These are phyloP conservation scores for Aporophyla lueneburgensis DNA, from an alignment of 2,888 invertebrate species.

Conservation along the genomic window DNA sequence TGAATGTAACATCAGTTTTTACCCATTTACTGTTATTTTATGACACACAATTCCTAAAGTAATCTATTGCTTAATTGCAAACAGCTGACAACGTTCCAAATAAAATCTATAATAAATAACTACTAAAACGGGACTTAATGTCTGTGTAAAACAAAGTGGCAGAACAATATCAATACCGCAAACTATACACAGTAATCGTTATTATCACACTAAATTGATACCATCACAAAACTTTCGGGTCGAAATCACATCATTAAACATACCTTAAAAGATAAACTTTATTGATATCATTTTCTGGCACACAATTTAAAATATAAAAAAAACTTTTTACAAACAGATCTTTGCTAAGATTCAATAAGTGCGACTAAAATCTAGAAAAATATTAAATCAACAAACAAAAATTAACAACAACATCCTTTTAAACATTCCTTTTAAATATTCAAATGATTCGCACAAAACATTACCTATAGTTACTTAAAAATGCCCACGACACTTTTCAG, in stretches of 20 bases:
- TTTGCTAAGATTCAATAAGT: slow-evolving; percentile 80
- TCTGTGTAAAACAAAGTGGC: slow-evolving; percentile 37
- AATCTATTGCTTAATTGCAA: slow-evolving; percentile 52
- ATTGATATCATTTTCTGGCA: slow-evolving; percentile 67
- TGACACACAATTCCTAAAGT: slow-evolving; percentile 27
- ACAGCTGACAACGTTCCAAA: slow-evolving; percentile 61
- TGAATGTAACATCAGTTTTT: slow-evolving; percentile 33
- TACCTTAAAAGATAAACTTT: slow-evolving; percentile 42
- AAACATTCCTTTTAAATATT: slow-evolving; percentile 54
- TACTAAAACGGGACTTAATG: slow-evolving; percentile 33
- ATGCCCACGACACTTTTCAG: slow-evolving; percentile 59
- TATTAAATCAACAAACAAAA: slow-evolving; percentile 64
- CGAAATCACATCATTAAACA: slow-evolving; percentile 33
- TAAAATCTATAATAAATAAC: slow-evolving; percentile 68
- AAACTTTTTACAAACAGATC: slow-evolving; percentile 76
- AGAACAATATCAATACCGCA: slow-evolving; percentile 11
- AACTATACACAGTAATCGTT: slow-evolving; percentile 15
- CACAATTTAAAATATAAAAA: slow-evolving; percentile 62
- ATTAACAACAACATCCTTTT: slow-evolving; percentile 60
- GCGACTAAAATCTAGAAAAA: slow-evolving; percentile 69
- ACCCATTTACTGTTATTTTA: slow-evolving; percentile 14
- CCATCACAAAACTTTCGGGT: slow-evolving; percentile 17
- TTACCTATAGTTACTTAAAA: slow-evolving; percentile 49
- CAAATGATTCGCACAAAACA: slow-evolving; percentile 47
- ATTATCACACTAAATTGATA: slow-evolving; percentile 42